These are phyloP conservation scores for Acinonyx jubatus DNA, from an alignment of 2,113 vertebrate genomes.

Conservation along the genomic window DNA sequence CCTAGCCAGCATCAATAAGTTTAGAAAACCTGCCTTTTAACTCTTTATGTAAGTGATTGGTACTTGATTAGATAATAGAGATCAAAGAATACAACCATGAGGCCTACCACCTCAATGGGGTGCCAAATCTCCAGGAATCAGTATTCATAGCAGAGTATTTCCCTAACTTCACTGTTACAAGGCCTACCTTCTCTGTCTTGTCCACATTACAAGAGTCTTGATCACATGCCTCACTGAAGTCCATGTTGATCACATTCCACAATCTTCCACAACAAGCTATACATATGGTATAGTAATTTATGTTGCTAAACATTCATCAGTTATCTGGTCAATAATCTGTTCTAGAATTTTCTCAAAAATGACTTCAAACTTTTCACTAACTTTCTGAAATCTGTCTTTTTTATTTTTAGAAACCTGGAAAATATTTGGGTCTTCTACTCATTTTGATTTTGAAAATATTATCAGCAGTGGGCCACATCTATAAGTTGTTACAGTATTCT, in stretches of 20 bases:
- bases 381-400: neutral
- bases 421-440: neutral
- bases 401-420: neutral
- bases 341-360: slow-evolving; percentile 37
- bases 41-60: neutral
- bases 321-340: neutral
- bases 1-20: neutral
- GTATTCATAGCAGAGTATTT: neutral
- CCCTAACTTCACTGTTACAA: neutral
- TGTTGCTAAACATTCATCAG: neutral
- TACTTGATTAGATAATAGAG: neutral
- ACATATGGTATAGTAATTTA: neutral
- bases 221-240: neutral
- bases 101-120: neutral
- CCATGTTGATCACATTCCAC: neutral
- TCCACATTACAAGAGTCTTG: neutral
- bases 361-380: neutral
- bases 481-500: neutral
- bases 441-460: slow-evolving; percentile 16
- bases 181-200: neutral
- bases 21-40: neutral
- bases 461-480: neutral
- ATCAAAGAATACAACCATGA: neutral
- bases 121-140: neutral
- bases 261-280: neutral